Percentiles rank a stretch among this genome's conserved stretches.
Evolutionary conservation across 1,140 invertebrate species (phyloP).

Genomic region (Aplysia californica): DNA sequence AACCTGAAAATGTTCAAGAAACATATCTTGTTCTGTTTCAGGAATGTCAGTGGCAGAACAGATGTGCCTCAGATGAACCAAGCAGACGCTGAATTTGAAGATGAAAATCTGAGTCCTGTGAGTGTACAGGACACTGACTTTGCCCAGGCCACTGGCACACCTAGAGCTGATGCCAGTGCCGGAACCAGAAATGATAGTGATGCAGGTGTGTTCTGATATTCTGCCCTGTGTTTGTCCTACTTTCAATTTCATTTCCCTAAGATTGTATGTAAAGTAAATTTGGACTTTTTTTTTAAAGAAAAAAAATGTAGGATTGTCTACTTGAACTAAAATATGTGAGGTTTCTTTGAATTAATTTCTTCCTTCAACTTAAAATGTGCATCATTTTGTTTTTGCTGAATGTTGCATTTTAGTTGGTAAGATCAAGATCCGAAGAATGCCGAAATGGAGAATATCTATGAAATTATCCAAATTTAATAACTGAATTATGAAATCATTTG

Average conservation of each 20-base stretch:
- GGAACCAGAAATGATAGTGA: constrained; percentile 1
- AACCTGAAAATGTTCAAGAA: no score
- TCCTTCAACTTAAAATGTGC: background rate
- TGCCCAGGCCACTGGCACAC: background rate
- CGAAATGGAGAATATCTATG: no score
- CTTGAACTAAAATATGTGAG: background rate
- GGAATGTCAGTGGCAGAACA: background rate
- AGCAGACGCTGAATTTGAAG: background rate
- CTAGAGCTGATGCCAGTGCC: background rate
- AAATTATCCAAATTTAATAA: no score
- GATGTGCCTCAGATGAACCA: background rate
- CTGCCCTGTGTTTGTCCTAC: background rate
- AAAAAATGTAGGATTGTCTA: background rate
- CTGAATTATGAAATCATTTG: no score
- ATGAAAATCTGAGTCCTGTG: background rate
- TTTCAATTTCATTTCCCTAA: background rate
- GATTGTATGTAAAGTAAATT: background rate
- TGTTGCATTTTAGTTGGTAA: no score
- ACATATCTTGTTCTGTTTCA: background rate
- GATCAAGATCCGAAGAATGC: no score
- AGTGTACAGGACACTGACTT: background rate
- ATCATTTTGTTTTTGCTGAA: no score
- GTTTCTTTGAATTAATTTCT: background rate
- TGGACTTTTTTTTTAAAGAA: background rate
- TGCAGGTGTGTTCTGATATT: background rate